Evolutionary conservation across 2,888 invertebrate species (phyloP).

Genomic region (Sphaeridia pumilis): DNA sequence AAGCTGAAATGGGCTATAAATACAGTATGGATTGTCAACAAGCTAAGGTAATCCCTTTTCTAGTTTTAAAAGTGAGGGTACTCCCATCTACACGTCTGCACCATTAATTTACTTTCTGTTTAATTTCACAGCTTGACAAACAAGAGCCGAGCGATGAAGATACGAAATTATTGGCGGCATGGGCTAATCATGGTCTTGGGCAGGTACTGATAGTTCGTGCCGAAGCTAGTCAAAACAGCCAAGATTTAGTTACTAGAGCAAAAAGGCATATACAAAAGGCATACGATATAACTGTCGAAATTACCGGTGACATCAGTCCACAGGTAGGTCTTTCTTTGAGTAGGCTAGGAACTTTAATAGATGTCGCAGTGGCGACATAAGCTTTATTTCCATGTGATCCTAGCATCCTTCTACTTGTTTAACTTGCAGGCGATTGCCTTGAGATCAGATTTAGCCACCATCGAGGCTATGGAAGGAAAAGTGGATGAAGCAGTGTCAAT

Average conservation of each 20-base stretch:
- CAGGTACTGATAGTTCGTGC: slow-evolving; percentile 26
- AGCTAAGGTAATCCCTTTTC: slow-evolving; percentile 28
- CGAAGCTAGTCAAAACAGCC: too few relatives aligned
- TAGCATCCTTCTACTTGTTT: too few relatives aligned
- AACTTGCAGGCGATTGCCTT: slow-evolving; percentile 17
- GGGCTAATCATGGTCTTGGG: slow-evolving; percentile 33
- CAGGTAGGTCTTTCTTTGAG: too few relatives aligned
- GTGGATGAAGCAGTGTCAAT: slow-evolving; percentile 27
- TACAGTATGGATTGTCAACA: slow-evolving; percentile 65
- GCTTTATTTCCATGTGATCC: too few relatives aligned
- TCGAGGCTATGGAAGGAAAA: slow-evolving; percentile 28
- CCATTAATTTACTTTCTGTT: neutral
- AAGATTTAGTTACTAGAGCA: too few relatives aligned
- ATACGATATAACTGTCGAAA: too few relatives aligned
- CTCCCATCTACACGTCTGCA: too few relatives aligned
- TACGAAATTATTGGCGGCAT: slow-evolving; percentile 47
- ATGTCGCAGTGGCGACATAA: too few relatives aligned
- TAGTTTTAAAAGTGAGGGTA: too few relatives aligned
- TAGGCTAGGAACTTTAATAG: too few relatives aligned
- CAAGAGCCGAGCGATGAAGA: slow-evolving; percentile 50
- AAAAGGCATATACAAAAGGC: too few relatives aligned
- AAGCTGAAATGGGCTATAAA: slow-evolving; percentile 69
- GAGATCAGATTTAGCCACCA: slow-evolving; percentile 19
- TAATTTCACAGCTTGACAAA: slow-evolving; percentile 7
- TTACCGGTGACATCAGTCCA: too few relatives aligned